Conservation (phyloP, 2,113 vertebrate species). For the Mus spicilegus region DNA sequence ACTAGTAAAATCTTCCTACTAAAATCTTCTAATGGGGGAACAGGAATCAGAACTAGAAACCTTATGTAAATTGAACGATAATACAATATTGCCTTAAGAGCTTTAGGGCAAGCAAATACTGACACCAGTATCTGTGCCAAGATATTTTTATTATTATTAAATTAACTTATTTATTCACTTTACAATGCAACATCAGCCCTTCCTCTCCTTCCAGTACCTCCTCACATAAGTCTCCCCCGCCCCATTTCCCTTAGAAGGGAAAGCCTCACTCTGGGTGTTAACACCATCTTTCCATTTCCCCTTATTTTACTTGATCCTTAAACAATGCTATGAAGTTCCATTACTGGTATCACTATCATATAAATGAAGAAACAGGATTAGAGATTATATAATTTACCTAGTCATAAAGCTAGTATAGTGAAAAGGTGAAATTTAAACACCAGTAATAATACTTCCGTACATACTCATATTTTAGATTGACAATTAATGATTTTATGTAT, state of each 20-base stretch:
- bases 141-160: neutral
- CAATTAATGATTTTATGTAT: neutral
- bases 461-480: neutral
- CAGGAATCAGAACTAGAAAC: neutral
- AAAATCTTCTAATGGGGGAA: constrained; percentile 35
- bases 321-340: constrained; percentile 20
- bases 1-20: constrained; percentile 9
- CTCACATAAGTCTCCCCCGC: no score
- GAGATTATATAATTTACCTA: constrained; percentile 40
- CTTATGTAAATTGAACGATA: constrained; percentile 21
- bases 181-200: no score
- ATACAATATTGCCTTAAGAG: neutral
- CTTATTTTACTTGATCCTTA: constrained; percentile 3
- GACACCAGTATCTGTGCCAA: constrained; percentile 41
- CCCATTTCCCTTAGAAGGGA: no score
- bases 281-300: no score
- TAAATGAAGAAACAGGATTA: constrained; percentile 18
- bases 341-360: neutral
- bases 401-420: neutral
- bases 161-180: no score
- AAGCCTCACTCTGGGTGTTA: no score
- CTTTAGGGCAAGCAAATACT: constrained; percentile 45
- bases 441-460: neutral
- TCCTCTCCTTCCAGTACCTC: no score
- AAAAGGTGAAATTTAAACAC: constrained; percentile 45